Percentiles rank a stretch among this genome's conserved stretches.
Conservation (phyloP, 2,888 invertebrate species). For the Beris chalybata region DNA sequence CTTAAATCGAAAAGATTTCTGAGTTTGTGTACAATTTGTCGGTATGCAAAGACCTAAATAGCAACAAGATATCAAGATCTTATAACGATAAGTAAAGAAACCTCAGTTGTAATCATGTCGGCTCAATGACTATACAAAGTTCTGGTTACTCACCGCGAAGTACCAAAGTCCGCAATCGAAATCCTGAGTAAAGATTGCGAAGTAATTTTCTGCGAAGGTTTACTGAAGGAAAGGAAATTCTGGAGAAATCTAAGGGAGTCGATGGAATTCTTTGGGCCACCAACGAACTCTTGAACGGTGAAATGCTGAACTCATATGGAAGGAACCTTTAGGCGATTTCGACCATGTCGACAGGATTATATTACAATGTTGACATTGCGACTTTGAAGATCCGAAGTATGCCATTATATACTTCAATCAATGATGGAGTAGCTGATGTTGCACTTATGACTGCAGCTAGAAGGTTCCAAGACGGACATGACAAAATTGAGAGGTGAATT, state of each 20-base stretch:
- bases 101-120: background rate
- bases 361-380: slow-evolving; percentile 71
- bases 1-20: too few relatives aligned
- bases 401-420: slow-evolving; percentile 73
- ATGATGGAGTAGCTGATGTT: slow-evolving; percentile 79
- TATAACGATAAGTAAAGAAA: too few relatives aligned
- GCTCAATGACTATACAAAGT: background rate
- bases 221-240: slow-evolving; percentile 49
- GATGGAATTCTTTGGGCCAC: slow-evolving; percentile 53
- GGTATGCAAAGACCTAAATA: too few relatives aligned
- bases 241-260: slow-evolving; percentile 51
- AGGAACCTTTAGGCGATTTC: slow-evolving; percentile 73
- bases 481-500: slow-evolving; percentile 60
- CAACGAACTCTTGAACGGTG: slow-evolving; percentile 48
- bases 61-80: too few relatives aligned
- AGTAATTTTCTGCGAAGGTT: slow-evolving; percentile 46
- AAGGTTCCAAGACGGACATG: slow-evolving; percentile 74
- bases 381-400: slow-evolving; percentile 73
- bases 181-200: slow-evolving; percentile 51
- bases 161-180: background rate
- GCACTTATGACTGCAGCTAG: slow-evolving; percentile 75
- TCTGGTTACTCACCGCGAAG: background rate
- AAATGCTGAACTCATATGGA: slow-evolving; percentile 56
- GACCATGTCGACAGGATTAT: slow-evolving; percentile 85
- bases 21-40: too few relatives aligned